phyloP scores from a whole-genome alignment of 1,140 invertebrate genomes.

The Drosophila yakuba region DNA sequence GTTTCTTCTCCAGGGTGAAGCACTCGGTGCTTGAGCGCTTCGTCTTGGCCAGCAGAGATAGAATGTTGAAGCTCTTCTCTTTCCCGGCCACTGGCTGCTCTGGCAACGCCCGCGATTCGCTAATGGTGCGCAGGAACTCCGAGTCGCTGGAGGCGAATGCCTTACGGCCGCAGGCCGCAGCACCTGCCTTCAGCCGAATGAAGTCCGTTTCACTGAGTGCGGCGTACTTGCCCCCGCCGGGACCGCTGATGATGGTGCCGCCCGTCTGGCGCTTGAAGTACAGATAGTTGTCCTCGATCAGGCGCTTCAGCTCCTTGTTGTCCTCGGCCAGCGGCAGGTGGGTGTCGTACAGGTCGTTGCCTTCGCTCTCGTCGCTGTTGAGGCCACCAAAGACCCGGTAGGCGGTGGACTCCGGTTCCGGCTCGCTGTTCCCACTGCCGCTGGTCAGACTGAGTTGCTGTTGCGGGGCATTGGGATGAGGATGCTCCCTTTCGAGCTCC shows the following conservation, averaged over 20 bases:
- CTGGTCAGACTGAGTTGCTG: conserved; percentile 67
- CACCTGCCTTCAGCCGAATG: conserved; percentile 67
- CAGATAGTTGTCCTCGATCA: conserved; percentile 83
- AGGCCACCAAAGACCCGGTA: conserved; percentile 74
- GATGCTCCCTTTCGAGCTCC: conserved; percentile 3
- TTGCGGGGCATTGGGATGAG: conserved; percentile 19
- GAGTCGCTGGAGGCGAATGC: conserved; percentile 79
- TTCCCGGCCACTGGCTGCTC: conserved; percentile 46
- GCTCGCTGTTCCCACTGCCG: conserved; percentile 69
- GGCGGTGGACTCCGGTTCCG: conserved; percentile 60
- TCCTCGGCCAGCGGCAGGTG: conserved; percentile 81
- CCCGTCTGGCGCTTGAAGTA: conserved; percentile 78
- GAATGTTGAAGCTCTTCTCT: conserved; percentile 76
- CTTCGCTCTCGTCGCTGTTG: conserved; percentile 78
- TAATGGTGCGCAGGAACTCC: conserved; percentile 73
- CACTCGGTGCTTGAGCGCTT: conserved; percentile 79
- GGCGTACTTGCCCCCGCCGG: conserved; percentile 51
- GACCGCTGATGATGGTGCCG: conserved; percentile 29
- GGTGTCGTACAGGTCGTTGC: conserved; percentile 74
- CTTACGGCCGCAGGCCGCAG: conserved; percentile 49
- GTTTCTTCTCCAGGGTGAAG: conserved; percentile 75
- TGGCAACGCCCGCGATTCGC: conserved; percentile 35
- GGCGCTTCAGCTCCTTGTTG: conserved; percentile 83
- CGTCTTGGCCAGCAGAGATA: conserved; percentile 70
- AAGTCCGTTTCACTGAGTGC: conserved; percentile 83